Conservation (phyloP, 2,888 invertebrate species). For the Poecilobothrus nobilitatus region DNA sequence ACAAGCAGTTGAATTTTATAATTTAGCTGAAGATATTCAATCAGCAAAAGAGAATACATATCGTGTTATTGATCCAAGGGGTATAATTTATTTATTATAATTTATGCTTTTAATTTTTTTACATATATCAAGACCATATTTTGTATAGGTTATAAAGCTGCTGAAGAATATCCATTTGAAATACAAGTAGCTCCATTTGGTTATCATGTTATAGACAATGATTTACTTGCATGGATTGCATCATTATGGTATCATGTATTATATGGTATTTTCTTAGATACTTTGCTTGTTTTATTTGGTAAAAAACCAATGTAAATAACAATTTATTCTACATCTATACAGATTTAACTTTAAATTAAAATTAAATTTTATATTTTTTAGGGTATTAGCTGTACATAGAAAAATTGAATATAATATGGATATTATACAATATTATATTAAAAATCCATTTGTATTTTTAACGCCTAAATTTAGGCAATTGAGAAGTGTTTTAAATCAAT, state of each 20-base stretch:
- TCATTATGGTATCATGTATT: conserved; percentile 8
- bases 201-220: neutral
- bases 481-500: neutral
- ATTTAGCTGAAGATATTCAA: conserved; percentile 3
- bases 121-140: neutral
- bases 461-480: neutral
- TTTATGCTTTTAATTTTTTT: neutral
- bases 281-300: neutral
- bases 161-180: conserved; percentile 4
- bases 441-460: conserved; percentile 8
- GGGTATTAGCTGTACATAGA: neutral
- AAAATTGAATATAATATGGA: conserved; percentile 3
- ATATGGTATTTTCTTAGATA: neutral
- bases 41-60: neutral
- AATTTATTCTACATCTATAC: neutral
- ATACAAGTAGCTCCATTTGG: neutral
- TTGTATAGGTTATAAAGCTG: neutral
- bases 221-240: neutral
- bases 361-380: neutral
- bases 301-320: conserved; percentile 7
- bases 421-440: conserved; percentile 10
- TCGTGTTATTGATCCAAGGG: neutral
- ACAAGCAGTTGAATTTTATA: neutral
- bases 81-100: neutral
- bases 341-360: neutral